Evolutionary conservation across 2,888 invertebrate genomes (phyloP).

Genomic region (Eumerus sabulonum): DNA sequence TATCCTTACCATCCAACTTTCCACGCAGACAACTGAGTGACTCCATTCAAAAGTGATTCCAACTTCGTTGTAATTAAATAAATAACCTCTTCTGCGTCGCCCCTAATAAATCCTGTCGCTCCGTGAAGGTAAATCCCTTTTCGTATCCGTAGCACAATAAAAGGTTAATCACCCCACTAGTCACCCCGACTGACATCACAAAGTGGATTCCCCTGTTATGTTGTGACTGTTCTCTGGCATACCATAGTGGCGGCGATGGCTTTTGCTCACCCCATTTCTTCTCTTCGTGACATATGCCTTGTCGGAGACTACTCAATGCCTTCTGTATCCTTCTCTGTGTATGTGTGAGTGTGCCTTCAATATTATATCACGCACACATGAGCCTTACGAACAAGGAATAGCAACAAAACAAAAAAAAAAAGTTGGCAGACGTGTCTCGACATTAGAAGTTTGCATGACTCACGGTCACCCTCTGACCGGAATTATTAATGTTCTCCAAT

Average conservation of each 20-base stretch:
- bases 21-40: conserved; percentile 25
- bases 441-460: conserved; percentile 39
- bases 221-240: conserved; percentile 22
- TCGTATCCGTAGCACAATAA: conserved; percentile 36
- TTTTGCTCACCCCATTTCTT: conserved; percentile 4
- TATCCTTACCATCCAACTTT: background rate
- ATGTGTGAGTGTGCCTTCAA: conserved; percentile 19
- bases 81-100: conserved; percentile 28
- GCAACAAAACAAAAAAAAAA: conserved; percentile 25
- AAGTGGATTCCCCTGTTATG: conserved; percentile 15
- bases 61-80: conserved; percentile 60
- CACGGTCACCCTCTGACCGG: conserved; percentile 33
- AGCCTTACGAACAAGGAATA: conserved; percentile 1
- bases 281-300: conserved; percentile 18
- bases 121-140: conserved; percentile 40
- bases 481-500: conserved; percentile 57
- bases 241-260: conserved; percentile 18
- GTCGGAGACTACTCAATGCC: conserved; percentile 2
- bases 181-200: conserved; percentile 11
- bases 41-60: conserved; percentile 30
- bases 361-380: conserved; percentile 55
- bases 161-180: conserved; percentile 59
- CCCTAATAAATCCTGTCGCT: conserved; percentile 46
- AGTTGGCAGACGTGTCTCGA: conserved; percentile 27
- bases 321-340: background rate